Conservation (phyloP, 2,113 vertebrate species). For the Indicator indicator region DNA sequence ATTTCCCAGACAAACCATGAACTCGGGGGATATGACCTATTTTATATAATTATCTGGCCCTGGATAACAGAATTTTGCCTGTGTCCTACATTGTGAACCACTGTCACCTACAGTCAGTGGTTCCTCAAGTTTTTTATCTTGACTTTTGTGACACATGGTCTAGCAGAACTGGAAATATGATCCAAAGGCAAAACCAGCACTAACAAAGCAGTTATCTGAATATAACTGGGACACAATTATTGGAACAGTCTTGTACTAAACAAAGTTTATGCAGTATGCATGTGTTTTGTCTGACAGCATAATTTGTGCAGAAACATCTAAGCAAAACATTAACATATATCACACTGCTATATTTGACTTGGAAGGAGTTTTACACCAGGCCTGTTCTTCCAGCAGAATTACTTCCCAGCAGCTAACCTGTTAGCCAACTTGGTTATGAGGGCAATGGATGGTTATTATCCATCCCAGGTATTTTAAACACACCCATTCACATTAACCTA, state of each 20-base stretch:
- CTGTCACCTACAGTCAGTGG: background rate
- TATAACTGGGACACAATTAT: conserved; percentile 2
- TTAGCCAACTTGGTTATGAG: conserved; percentile 42
- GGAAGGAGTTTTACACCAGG: conserved; percentile 40
- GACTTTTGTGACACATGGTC: background rate
- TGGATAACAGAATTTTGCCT: background rate
- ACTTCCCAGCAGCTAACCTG: conserved; percentile 33
- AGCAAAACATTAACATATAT: conserved; percentile 35
- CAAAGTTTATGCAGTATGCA: background rate
- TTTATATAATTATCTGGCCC: background rate
- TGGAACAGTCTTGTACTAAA: conserved; percentile 11
- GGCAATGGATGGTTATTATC: conserved; percentile 48
- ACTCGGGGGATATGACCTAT: background rate
- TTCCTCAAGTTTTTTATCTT: background rate
- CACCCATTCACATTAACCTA: conserved; percentile 29
- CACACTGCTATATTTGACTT: conserved; percentile 35
- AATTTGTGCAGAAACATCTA: conserved; percentile 30
- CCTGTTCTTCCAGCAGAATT: conserved; percentile 27
- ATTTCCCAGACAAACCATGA: background rate
- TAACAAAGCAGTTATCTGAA: background rate
- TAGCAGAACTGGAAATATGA: background rate
- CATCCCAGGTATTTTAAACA: conserved; percentile 64
- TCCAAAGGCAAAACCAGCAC: conserved; percentile 9
- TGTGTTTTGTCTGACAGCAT: conserved; percentile 29
- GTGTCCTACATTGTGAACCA: background rate